Evolutionary conservation across 2,113 vertebrate species (phyloP), one percentile per base, ranked within the genome.

Genomic region (Noturus placidus): DNA sequence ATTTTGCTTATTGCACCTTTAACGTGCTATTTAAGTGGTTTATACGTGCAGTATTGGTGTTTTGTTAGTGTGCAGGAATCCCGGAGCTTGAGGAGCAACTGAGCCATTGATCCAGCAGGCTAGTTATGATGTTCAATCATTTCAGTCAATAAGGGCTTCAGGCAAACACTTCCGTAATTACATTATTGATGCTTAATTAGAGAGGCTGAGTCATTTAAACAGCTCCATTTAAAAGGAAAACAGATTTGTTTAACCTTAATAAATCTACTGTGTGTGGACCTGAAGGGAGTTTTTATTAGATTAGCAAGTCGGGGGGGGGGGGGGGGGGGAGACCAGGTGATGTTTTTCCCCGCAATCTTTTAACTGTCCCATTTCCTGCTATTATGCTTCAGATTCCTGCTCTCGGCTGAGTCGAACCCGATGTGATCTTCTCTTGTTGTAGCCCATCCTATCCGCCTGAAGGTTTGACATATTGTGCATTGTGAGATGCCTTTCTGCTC

Each of bases 111-210:
- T 92, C 91, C 59, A 3, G 35, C 27, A 50, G 20, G 57, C 56
- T 82, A 33, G 25, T 80, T 81, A 89, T 91, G 87, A 82, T 85
- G 87, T 81, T 85, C 57, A 93, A 89, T 87, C 87, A 92, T 93
- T 87, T 87, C 78, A 57, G 84, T 87, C 91, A 88, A 92, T 89
- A 88, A 77, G 83, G 46, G 54, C 88, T 89, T 86, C 63, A 65
- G 87, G 85, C 65, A 42, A 79, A n/a, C 77, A 19, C 30, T 14
- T 13, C 79, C 74, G 89, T 92, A 92, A 91, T 92, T 89, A 92
- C 54, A 82, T 63, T 92, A 94, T 93, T 91, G 93, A 93, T 85
- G 92, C 63, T 87, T 93, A 91, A 94, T 93, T 93, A 91, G 88
- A 65, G 46, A 86, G 69, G 76, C 87, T 91, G 87, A 93, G 94